Conservation (phyloP, 2,113 vertebrate genomes). For the Chaetorhynchus papuensis region DNA sequence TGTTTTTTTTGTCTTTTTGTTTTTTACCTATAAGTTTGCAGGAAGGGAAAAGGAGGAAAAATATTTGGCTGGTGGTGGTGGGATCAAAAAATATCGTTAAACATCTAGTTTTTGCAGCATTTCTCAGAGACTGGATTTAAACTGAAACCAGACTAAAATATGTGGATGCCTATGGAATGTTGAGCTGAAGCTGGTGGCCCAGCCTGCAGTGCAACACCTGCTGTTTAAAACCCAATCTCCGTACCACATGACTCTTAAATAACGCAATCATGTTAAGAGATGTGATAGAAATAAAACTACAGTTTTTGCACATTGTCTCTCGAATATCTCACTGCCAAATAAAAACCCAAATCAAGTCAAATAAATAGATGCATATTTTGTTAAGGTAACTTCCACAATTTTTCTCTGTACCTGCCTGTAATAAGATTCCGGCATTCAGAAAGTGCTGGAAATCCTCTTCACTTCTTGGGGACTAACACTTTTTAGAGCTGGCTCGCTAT, state of each 20-base stretch:
- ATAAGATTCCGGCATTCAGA: slow-evolving; percentile 61
- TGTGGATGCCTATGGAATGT: slow-evolving; percentile 76
- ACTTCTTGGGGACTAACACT: slow-evolving; percentile 67
- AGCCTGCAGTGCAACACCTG: slow-evolving; percentile 55
- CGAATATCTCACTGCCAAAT: slow-evolving; percentile 67
- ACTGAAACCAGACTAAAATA: slow-evolving; percentile 68
- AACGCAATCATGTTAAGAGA: slow-evolving; percentile 61
- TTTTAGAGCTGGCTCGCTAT: slow-evolving; percentile 72
- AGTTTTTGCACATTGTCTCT: slow-evolving; percentile 70
- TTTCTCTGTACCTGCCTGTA: slow-evolving; percentile 73
- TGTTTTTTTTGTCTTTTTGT: background rate
- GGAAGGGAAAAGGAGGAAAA: slow-evolving; percentile 59
- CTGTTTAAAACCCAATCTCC: slow-evolving; percentile 41
- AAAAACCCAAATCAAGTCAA: slow-evolving; percentile 80
- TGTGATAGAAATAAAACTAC: slow-evolving; percentile 66
- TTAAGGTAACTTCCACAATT: slow-evolving; percentile 82
- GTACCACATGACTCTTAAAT: slow-evolving; percentile 26
- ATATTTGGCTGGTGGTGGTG: slow-evolving; percentile 66
- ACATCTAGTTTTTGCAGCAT: slow-evolving; percentile 74
- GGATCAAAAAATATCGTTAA: slow-evolving; percentile 60
- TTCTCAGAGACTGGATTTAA: slow-evolving; percentile 70
- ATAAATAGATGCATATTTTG: slow-evolving; percentile 92
- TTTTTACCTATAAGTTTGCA: slow-evolving; percentile 56
- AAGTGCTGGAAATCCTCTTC: slow-evolving; percentile 66
- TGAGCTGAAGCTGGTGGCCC: slow-evolving; percentile 47